Evolutionary conservation across 2,113 vertebrate species (phyloP).

Genomic region (Oenanthe melanoleuca): DNA sequence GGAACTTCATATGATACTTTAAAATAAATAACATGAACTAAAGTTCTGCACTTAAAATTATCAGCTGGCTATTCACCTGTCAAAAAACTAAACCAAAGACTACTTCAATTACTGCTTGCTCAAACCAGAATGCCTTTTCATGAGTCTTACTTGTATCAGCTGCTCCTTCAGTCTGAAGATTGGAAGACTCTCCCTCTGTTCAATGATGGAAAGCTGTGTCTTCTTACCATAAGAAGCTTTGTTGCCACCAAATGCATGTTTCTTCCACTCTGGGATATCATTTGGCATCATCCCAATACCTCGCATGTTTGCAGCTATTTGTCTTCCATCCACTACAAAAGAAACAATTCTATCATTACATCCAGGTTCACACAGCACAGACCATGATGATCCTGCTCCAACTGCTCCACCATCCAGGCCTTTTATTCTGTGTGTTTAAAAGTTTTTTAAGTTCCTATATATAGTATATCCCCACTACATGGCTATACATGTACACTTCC

Average conservation of each 20-base stretch:
- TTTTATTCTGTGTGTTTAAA: not conserved
- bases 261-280: slow-evolving; percentile 99
- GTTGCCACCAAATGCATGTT: slow-evolving; percentile 97
- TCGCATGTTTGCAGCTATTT: slow-evolving; percentile 98
- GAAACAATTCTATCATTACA: not conserved
- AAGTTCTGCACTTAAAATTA: not conserved
- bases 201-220: slow-evolving; percentile 93
- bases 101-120: not conserved
- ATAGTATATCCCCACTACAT: not conserved
- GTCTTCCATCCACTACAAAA: slow-evolving; percentile 85
- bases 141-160: slow-evolving; percentile 88
- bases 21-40: not conserved
- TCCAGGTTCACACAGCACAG: not conserved
- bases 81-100: not conserved
- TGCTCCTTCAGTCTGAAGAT: slow-evolving; percentile 98
- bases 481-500: not conserved
- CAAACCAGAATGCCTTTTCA: not conserved
- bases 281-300: slow-evolving; percentile 99
- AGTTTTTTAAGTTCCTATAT: not conserved
- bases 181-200: slow-evolving; percentile 96
- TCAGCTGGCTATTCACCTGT: not conserved
- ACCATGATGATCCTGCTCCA: not conserved
- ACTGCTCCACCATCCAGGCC: not conserved
- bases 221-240: slow-evolving; percentile 98
- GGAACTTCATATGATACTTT: not conserved